Percentiles rank a stretch among this genome's conserved stretches.
phyloP scores from a whole-genome alignment of 2,797 vertebrate genomes.

The Pogoniulus pusillus region DNA sequence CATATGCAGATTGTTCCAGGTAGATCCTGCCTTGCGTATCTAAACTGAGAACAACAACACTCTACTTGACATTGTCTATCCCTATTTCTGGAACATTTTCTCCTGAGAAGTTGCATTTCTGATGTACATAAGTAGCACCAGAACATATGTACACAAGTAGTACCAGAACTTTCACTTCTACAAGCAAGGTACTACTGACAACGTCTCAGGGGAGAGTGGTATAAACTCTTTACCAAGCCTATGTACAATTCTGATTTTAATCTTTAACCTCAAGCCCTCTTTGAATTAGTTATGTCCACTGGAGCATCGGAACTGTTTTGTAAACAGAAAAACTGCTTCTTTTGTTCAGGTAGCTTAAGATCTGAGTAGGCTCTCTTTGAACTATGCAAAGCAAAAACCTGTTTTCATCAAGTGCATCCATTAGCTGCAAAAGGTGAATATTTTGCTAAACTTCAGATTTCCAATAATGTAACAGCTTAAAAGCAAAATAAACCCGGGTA shows the following conservation, averaged over 20 bases:
- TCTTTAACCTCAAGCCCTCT: conserved; percentile 40
- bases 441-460: background rate
- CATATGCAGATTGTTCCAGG: background rate
- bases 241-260: background rate
- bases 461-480: background rate
- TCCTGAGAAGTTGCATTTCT: background rate
- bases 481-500: background rate
- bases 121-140: background rate
- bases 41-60: background rate
- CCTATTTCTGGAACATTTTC: background rate
- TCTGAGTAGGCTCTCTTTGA: conserved; percentile 32
- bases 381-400: background rate
- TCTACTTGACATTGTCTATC: background rate
- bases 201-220: background rate
- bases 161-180: background rate
- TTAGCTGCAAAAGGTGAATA: conserved; percentile 16
- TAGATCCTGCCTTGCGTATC: background rate
- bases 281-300: conserved; percentile 14
- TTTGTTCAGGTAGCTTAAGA: conserved; percentile 2
- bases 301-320: conserved; percentile 1
- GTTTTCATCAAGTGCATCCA: background rate
- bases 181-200: background rate
- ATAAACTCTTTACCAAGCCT: conserved; percentile 5
- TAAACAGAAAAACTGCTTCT: background rate
- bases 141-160: background rate